These are phyloP conservation scores for Eilema sororculum DNA, from an alignment of 2,888 invertebrate species.

Conservation along the genomic window DNA sequence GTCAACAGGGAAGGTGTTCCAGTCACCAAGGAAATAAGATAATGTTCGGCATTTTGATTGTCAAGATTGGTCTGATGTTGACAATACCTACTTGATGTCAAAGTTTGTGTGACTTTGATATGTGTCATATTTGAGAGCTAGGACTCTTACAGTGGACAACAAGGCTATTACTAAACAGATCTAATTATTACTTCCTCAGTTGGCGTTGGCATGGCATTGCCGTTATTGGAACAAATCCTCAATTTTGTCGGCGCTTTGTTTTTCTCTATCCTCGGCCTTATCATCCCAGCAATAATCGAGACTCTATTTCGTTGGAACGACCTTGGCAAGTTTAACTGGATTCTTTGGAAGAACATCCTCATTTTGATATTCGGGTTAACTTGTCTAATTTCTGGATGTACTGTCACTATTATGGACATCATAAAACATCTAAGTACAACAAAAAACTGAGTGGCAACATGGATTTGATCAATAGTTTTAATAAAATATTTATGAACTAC, in stretches of 20 bases:
- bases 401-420: conserved; percentile 78
- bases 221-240: conserved; percentile 81
- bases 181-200: conserved; percentile 63
- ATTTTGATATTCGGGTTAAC: conserved; percentile 88
- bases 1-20: too few species aligned
- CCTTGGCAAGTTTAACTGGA: conserved; percentile 90
- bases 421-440: conserved; percentile 67
- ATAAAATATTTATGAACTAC: not conserved
- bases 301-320: conserved; percentile 90
- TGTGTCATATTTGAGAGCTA: not conserved
- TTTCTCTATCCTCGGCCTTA: conserved; percentile 91
- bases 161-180: not conserved
- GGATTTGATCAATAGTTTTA: conserved; percentile 1
- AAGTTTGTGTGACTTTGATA: not conserved
- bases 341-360: conserved; percentile 89
- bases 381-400: conserved; percentile 89
- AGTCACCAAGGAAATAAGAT: too few species aligned
- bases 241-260: conserved; percentile 86
- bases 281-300: conserved; percentile 91
- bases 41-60: too few species aligned
- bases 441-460: conserved; percentile 38
- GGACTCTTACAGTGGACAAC: not conserved
- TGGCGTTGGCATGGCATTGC: conserved; percentile 80
- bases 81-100: not conserved
- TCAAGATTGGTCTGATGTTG: too few species aligned